These are phyloP conservation scores for Manis pentadactyla DNA, from an alignment of 2,797 vertebrate species.

Conservation along the genomic window DNA sequence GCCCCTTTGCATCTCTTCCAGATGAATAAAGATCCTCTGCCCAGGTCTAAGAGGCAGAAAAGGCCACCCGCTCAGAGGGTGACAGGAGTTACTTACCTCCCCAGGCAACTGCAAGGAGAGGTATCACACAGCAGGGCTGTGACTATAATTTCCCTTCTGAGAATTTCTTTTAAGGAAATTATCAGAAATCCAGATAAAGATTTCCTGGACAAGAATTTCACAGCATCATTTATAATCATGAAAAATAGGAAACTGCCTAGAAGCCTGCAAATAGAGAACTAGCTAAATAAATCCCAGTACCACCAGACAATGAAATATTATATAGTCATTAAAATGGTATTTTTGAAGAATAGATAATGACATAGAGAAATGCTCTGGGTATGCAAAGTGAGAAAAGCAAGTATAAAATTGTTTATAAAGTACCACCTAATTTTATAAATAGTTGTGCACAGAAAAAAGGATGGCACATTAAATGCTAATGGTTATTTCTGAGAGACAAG, in stretches of 20 bases:
- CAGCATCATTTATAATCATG: conserved; percentile 37
- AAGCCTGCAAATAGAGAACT: background rate
- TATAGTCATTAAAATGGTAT: conserved; percentile 34
- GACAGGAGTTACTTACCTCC: background rate
- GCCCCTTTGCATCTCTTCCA: background rate
- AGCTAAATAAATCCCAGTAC: background rate
- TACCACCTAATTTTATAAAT: conserved; percentile 54
- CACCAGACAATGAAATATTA: conserved; percentile 54
- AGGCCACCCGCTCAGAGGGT: background rate
- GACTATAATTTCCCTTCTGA: background rate
- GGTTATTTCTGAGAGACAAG: conserved; percentile 53
- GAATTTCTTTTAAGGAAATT: conserved; percentile 54
- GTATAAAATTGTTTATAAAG: conserved; percentile 24
- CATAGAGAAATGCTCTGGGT: background rate
- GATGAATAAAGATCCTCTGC: background rate
- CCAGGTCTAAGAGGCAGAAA: background rate
- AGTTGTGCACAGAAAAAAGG: background rate
- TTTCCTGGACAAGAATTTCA: conserved; percentile 52
- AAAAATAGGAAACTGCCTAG: background rate
- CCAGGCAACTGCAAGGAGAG: background rate
- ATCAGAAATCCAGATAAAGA: conserved; percentile 56
- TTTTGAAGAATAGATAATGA: conserved; percentile 38
- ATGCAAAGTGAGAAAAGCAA: conserved; percentile 21
- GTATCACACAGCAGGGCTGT: background rate
- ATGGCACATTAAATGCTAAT: conserved; percentile 45